Percentiles rank a stretch among this genome's conserved stretches.
Conservation (phyloP, 2,797 vertebrate species). For the Acanthurus lineatus region DNA sequence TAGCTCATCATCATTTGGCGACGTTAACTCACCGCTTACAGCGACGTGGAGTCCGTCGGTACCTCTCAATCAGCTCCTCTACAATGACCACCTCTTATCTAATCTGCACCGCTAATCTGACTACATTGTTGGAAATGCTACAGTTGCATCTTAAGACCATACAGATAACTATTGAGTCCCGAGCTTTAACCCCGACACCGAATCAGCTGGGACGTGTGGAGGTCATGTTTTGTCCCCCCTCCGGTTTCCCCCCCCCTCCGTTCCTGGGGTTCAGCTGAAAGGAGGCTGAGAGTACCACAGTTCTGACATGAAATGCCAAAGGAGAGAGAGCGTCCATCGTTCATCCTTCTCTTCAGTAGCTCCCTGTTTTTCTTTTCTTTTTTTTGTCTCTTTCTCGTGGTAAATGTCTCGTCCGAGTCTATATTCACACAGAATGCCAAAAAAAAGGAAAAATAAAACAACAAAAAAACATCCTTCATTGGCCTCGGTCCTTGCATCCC, state of each 20-base stretch:
- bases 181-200: slow-evolving; percentile 59
- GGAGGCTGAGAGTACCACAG: slow-evolving; percentile 70
- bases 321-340: slow-evolving; percentile 71
- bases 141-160: slow-evolving; percentile 84
- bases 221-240: slow-evolving; percentile 72
- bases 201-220: slow-evolving; percentile 81
- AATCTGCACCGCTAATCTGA: slow-evolving; percentile 81
- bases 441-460: slow-evolving; percentile 47
- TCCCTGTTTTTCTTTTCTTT: slow-evolving; percentile 66
- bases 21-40: slow-evolving; percentile 84
- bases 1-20: slow-evolving; percentile 74
- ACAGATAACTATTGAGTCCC: slow-evolving; percentile 78
- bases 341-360: slow-evolving; percentile 73
- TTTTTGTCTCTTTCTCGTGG: slow-evolving; percentile 58
- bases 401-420: slow-evolving; percentile 75
- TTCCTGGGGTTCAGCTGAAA: slow-evolving; percentile 67
- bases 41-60: slow-evolving; percentile 79
- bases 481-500: slow-evolving; percentile 74
- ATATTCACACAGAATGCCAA: slow-evolving; percentile 81
- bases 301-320: slow-evolving; percentile 77
- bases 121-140: slow-evolving; percentile 88
- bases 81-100: slow-evolving; percentile 75
- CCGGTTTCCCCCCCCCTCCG: slow-evolving; percentile 41
- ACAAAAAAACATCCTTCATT: slow-evolving; percentile 68
- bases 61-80: slow-evolving; percentile 67